These are phyloP conservation scores for Drosophila anomelani DNA, from an alignment of 2,888 invertebrate genomes.

Conservation along the genomic window DNA sequence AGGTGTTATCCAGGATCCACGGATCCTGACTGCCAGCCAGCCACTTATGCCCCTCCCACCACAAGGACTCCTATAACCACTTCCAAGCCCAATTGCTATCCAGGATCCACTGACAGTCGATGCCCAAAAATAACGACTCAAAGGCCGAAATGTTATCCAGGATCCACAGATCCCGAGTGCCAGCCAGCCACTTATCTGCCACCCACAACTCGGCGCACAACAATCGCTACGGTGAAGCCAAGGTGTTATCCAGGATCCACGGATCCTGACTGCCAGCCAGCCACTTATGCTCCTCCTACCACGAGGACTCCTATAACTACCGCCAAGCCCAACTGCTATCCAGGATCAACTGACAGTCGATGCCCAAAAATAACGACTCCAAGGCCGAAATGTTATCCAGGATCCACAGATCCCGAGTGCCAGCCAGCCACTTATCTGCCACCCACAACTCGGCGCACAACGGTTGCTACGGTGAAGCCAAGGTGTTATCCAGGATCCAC, in stretches of 20 bases:
- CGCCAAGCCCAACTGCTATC: neutral
- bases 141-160: constrained; percentile 41
- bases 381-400: constrained; percentile 54
- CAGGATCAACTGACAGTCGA: neutral
- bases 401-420: constrained; percentile 63
- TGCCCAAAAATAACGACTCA: constrained; percentile 14
- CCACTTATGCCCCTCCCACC: constrained; percentile 13
- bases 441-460: neutral
- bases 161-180: constrained; percentile 47
- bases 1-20: constrained; percentile 55
- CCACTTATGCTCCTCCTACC: constrained; percentile 67
- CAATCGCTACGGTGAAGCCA: constrained; percentile 2
- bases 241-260: constrained; percentile 21
- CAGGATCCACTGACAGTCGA: constrained; percentile 67
- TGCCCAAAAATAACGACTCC: neutral
- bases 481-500: constrained; percentile 46
- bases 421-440: constrained; percentile 66
- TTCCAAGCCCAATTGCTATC: constrained; percentile 34
- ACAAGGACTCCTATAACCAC: constrained; percentile 22
- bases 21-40: constrained; percentile 29
- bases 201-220: constrained; percentile 6
- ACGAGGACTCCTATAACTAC: constrained; percentile 3
- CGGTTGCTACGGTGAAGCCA: no score
- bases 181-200: constrained; percentile 15
- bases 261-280: constrained; percentile 62